Evolutionary conservation across 2,797 vertebrate species (phyloP).

Genomic region (Prunella strophiata): DNA sequence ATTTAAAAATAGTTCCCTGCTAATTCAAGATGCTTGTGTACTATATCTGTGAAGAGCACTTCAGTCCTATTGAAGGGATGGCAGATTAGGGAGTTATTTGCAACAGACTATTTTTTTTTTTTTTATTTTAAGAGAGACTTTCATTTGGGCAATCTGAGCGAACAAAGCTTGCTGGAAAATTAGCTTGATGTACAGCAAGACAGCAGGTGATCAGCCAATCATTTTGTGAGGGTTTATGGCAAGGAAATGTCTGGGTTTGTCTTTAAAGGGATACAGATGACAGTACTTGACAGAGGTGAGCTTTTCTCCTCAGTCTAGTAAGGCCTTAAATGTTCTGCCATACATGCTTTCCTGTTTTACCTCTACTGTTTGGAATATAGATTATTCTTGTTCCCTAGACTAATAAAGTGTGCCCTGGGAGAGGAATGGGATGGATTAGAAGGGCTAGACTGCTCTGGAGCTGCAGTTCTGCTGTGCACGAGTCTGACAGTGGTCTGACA

Average conservation of each 20-base stretch:
- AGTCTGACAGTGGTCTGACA: neutral
- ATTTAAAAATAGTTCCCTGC: slow-evolving; percentile 80
- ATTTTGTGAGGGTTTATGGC: neutral
- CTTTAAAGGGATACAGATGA: neutral
- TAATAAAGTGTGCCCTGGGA: neutral
- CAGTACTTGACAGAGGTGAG: neutral
- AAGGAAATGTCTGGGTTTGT: neutral
- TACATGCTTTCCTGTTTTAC: neutral
- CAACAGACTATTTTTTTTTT: slow-evolving; percentile 17
- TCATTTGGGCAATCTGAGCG: slow-evolving; percentile 42
- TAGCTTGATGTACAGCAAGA: neutral
- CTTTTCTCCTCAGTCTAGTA: neutral
- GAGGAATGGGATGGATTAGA: neutral
- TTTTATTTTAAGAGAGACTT: slow-evolving; percentile 31
- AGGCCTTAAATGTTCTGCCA: neutral
- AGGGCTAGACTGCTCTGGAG: neutral
- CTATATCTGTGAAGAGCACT: slow-evolving; percentile 75
- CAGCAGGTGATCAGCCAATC: slow-evolving; percentile 33
- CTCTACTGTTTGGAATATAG: neutral
- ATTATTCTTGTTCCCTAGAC: neutral
- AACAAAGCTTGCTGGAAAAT: slow-evolving; percentile 39
- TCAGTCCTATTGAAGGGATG: slow-evolving; percentile 71
- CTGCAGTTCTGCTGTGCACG: neutral
- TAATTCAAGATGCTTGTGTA: slow-evolving; percentile 76
- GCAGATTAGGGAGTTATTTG: slow-evolving; percentile 75